Base-by-base conservation (phyloP, 2,113 vertebrate genomes). In the Motacilla tschutschensis region DNA sequence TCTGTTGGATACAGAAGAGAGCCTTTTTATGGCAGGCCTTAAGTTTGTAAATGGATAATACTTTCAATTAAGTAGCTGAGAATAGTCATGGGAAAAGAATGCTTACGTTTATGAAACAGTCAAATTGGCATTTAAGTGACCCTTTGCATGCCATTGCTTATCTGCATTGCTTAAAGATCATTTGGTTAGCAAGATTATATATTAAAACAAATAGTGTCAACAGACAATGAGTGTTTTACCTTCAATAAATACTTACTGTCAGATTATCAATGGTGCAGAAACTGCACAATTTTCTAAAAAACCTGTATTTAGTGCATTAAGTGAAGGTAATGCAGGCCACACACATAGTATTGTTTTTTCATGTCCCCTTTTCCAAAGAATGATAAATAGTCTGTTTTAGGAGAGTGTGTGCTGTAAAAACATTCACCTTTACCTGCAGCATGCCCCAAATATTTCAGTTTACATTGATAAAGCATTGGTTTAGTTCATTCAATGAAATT, bases 241-340 rank as follows among this genome's bases (percentile, higher is more conserved):
- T 95, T 96, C 96, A 96, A 97, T 98, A 98, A 98, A 98, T 98
- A 96, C 96, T 96, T 97, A 96, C 97, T 98, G 97, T 98, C 97
- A 98, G 96, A 97, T 97, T 97, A 95, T 96, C 96, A 97, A 96
- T 96, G 95, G 95, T 96, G 95, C 96, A 97, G 94, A 97, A 96
- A 97, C 94, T 64, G 92, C 95, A 91, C 93, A 88, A 95, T 95
- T 97, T 94, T 93, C 67, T 88, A 92, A 94, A 94, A 92, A 93
- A 92, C 90, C 93, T 65, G 87, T 95, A 89, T 96, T 97, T 96
- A 96, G 95, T 95, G 94, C 95, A 96, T 95, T 96, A 95, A 97
- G 94, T 94, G 93, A 96, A 96, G 91, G 95, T 95, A 96, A 93
- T 90, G 60, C 89, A 93, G 97, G 92, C 98, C 98, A 98, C 98